A percentile compares a stretch with the other conserved stretches of the same genome.
phyloP scores from a whole-genome alignment of 2,797 vertebrate genomes.

The Aselliscus stoliczkanus region DNA sequence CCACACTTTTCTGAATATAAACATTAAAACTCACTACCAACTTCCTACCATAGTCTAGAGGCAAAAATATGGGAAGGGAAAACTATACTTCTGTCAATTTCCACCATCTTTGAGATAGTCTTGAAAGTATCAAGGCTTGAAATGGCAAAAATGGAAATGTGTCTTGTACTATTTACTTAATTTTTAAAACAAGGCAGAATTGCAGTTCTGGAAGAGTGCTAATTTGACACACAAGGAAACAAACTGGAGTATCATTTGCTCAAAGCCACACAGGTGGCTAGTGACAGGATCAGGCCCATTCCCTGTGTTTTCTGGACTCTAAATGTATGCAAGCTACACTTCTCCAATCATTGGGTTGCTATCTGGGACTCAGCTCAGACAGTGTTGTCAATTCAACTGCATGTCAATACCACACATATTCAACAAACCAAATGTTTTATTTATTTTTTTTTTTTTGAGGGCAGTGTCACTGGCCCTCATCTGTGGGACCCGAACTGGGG shows the following conservation, averaged over 20 bases:
- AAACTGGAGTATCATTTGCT: neutral
- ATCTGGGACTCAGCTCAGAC: too few species aligned
- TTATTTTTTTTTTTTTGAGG: too few species aligned
- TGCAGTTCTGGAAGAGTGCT: neutral
- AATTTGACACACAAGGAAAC: neutral
- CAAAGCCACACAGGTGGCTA: neutral
- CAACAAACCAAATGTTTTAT: neutral
- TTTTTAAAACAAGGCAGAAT: neutral
- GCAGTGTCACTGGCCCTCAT: too few species aligned
- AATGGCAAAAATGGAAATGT: neutral
- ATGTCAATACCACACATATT: accelerated
- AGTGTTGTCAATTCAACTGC: accelerated
- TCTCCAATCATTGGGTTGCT: accelerated
- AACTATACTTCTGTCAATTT: neutral
- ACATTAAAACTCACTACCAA: neutral
- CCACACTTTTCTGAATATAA: neutral
- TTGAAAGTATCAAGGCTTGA: neutral
- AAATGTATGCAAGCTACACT: too few species aligned
- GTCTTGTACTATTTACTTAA: neutral
- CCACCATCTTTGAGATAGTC: neutral
- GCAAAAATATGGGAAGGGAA: neutral
- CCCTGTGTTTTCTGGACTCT: too few species aligned
- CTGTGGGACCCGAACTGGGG: too few species aligned
- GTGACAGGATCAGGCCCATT: neutral
- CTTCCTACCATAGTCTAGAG: neutral